These are phyloP conservation scores for Fragum sueziense DNA, from an alignment of 2,888 invertebrate genomes.

Conservation along the genomic window DNA sequence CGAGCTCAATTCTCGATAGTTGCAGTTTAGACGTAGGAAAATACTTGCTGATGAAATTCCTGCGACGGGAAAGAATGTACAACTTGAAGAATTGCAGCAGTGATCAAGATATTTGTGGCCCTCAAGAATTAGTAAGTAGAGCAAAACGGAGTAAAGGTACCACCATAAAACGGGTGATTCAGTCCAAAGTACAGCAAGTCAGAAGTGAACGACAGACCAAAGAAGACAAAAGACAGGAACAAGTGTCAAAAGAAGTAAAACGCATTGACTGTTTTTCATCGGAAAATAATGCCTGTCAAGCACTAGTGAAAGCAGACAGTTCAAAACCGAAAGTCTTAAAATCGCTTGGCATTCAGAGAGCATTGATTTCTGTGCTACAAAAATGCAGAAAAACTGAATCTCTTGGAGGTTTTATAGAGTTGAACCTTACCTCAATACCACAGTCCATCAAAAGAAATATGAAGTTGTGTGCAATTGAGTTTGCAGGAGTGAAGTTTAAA, in stretches of 20 bases:
- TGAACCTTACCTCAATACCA: no score
- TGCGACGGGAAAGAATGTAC: neutral
- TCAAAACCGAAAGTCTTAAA: conserved; percentile 9
- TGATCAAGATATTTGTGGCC: conserved; percentile 1
- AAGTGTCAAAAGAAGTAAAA: neutral
- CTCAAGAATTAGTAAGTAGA: conserved; percentile 20
- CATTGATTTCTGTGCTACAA: no score
- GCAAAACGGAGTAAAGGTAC: conserved; percentile 42
- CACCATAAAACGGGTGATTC: conserved; percentile 35
- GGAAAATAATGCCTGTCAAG: conserved; percentile 1
- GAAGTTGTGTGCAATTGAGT: conserved; percentile 4
- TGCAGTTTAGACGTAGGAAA: conserved; percentile 20
- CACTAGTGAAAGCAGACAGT: neutral
- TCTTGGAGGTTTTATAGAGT: no score
- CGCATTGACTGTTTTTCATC: neutral
- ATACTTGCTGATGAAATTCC: conserved; percentile 26
- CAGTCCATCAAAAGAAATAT: neutral
- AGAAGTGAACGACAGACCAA: neutral
- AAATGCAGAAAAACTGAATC: no score
- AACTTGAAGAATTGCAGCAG: no score
- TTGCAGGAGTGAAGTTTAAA: conserved; percentile 13
- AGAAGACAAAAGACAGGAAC: neutral
- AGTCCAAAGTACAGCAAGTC: conserved; percentile 14
- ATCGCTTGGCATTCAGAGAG: neutral
- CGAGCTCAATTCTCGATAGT: conserved; percentile 38